Evolutionary conservation across 2,113 vertebrate species (phyloP).

Genomic region (Phylloscopus trochilus): DNA sequence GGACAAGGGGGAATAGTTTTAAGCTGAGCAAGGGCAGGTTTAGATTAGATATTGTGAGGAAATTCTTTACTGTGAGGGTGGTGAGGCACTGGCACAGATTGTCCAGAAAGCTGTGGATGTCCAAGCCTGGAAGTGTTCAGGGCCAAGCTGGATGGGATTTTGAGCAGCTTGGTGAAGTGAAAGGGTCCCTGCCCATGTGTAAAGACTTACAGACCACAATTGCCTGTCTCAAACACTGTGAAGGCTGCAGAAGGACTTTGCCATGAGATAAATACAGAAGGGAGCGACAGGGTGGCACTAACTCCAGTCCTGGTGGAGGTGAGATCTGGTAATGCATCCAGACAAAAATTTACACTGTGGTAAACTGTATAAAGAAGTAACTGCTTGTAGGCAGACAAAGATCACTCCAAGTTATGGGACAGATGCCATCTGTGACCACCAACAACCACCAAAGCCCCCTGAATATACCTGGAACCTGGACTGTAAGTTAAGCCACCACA

Average conservation of each 20-base stretch:
- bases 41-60: not conserved
- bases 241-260: not conserved
- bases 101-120: not conserved
- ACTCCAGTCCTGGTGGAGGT: not conserved
- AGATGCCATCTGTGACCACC: not conserved
- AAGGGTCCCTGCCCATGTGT: not conserved
- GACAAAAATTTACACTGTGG: not conserved
- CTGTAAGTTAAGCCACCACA: fast-evolving
- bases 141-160: not conserved
- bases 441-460: not conserved
- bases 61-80: not conserved
- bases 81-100: not conserved
- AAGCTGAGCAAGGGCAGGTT: not conserved
- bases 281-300: not conserved
- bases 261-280: not conserved
- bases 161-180: not conserved
- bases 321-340: not conserved
- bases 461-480: not conserved
- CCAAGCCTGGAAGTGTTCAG: not conserved
- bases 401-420: not conserved
- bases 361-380: not conserved
- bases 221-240: not conserved
- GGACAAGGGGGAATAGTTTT: not conserved
- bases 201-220: not conserved
- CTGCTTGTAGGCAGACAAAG: not conserved